A percentile compares a stretch with the other conserved stretches of the same genome.
Evolutionary conservation across 1,140 invertebrate genomes (phyloP).

Genomic region (Caenorhabditis remanei): DNA sequence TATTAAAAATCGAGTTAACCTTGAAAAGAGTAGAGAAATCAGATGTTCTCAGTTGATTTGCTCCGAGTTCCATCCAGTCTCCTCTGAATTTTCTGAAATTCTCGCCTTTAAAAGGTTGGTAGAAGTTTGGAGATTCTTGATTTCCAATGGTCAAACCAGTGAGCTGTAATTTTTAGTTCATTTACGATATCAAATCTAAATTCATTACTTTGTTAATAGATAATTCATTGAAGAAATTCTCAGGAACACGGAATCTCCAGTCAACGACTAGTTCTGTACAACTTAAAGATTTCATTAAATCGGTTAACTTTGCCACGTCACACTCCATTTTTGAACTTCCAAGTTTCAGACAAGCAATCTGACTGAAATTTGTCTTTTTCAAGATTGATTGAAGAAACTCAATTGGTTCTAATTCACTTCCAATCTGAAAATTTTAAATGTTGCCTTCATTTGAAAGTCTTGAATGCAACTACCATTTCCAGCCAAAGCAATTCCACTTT

Average conservation of each 20-base stretch:
- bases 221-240: not conserved
- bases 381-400: not conserved
- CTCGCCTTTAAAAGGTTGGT: not conserved
- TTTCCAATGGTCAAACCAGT: not conserved
- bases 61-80: conserved; percentile 16
- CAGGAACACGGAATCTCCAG: conserved; percentile 12
- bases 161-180: not conserved
- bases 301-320: not conserved
- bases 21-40: not conserved
- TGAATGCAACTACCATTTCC: not conserved
- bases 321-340: conserved; percentile 38
- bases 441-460: too few species aligned
- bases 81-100: not conserved
- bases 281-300: not conserved
- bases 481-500: conserved; percentile 28
- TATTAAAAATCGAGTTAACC: not conserved
- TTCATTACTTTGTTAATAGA: not conserved
- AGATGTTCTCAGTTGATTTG: not conserved
- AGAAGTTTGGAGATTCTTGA: conserved; percentile 19
- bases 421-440: not conserved
- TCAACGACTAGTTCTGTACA: conserved; percentile 14
- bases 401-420: not conserved
- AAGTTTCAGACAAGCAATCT: not conserved
- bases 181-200: not conserved
- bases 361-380: not conserved